Evolutionary conservation across 2,113 vertebrate species (phyloP).

Genomic region (Aepyceros melampus): DNA sequence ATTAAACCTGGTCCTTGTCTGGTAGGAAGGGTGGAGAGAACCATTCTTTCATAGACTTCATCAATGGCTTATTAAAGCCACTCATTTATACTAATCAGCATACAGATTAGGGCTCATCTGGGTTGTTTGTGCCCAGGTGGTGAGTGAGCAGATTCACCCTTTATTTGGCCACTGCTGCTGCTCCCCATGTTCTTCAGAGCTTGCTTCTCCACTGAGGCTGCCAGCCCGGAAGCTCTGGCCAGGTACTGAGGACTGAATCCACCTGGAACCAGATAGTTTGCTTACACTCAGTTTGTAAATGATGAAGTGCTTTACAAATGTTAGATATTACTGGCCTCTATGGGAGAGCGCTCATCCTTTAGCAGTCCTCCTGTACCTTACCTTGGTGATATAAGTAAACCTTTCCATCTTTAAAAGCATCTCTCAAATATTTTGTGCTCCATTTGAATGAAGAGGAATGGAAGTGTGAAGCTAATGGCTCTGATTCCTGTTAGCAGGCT

Average conservation of each 20-base stretch:
- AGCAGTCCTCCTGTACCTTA: background rate
- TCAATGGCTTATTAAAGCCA: constrained; percentile 35
- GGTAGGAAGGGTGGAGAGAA: constrained; percentile 16
- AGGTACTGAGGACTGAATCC: background rate
- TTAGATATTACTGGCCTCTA: background rate
- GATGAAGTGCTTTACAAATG: constrained; percentile 48
- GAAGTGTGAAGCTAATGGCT: background rate
- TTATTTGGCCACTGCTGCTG: constrained; percentile 50
- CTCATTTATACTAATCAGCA: constrained; percentile 66
- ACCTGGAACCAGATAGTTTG: background rate
- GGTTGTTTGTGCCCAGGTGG: constrained; percentile 63
- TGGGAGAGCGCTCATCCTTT: background rate
- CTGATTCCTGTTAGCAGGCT: background rate
- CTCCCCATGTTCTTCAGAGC: constrained; percentile 33
- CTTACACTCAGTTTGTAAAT: constrained; percentile 36
- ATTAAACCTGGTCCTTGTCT: constrained; percentile 39
- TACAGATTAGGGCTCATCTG: constrained; percentile 65
- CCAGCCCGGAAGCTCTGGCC: constrained; percentile 16
- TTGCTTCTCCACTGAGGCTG: background rate
- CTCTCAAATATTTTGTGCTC: background rate
- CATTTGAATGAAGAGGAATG: background rate
- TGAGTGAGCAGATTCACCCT: constrained; percentile 24
- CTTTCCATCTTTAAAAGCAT: background rate
- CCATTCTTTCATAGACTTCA: background rate
- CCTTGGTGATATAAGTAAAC: background rate